phyloP scores from a whole-genome alignment of 2,113 vertebrate genomes.

The Hassar affinis region DNA sequence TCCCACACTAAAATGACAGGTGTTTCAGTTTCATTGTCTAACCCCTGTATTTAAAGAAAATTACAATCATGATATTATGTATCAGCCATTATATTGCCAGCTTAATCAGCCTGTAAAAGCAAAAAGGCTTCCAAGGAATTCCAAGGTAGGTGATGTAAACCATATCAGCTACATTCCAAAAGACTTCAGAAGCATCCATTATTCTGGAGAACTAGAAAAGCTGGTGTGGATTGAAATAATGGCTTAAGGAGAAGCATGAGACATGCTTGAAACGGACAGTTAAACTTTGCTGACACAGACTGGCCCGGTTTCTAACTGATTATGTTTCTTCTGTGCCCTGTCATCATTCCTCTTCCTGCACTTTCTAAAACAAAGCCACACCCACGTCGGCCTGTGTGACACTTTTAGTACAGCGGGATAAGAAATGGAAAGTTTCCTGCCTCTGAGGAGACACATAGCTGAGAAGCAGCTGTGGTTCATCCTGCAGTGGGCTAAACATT shows the following conservation, averaged over 20 bases:
- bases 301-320: neutral
- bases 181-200: neutral
- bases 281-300: neutral
- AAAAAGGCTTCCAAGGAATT: neutral
- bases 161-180: neutral
- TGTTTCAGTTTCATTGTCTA: too few relatives aligned
- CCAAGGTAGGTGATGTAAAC: neutral
- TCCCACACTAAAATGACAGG: too few relatives aligned
- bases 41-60: neutral
- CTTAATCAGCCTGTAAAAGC: neutral
- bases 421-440: conserved; percentile 73
- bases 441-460: conserved; percentile 70
- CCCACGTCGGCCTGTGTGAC: neutral
- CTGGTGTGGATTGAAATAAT: neutral
- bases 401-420: conserved; percentile 50
- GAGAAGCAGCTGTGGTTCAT: conserved; percentile 70
- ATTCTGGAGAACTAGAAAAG: neutral
- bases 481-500: conserved; percentile 67
- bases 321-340: neutral
- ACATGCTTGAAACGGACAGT: conserved; percentile 10
- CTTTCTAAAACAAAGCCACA: neutral
- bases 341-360: neutral
- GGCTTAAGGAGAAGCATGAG: neutral
- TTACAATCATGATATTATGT: neutral
- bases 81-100: neutral